Base-by-base conservation (phyloP, 2,888 invertebrate species). In the Sinohyriopsis cumingii region DNA sequence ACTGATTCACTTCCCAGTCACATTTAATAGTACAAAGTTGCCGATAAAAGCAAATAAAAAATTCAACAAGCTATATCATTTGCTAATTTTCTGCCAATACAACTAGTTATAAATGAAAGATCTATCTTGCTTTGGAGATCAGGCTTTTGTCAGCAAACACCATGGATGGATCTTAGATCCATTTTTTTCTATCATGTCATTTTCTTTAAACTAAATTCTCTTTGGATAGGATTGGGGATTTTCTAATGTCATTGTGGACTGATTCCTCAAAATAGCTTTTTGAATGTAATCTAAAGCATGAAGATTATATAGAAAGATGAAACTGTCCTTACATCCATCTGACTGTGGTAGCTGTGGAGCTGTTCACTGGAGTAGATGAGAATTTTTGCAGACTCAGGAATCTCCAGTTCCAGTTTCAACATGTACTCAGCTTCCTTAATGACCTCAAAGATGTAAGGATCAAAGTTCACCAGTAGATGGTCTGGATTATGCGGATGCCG, bases 401-500 rank as follows among this genome's bases (percentile, higher is more conserved):
- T 94, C 81, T 92, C 93, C 63, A 95, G 90, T 56, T 93, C 93
- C 72, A 95, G 91, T 88, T 95, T 95, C 90, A 93, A 93, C 93
- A 96, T 94, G 83, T 94, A 94, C 86, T 95, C 95, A 0, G 95
- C 93, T 91, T 96, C 96, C 75, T 94, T 92, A 60, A 95, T 94
- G 65, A 95, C 92, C 67, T 96, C 94, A 56, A 96, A 96, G 77
- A 94, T 93, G 79, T 94, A 93, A 0, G 93, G 91, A 88, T 95
- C 94, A 82, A 95, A 94, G 82, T 94, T 93, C 20, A 90, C 84
- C 15, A 89, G 80, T 75, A 94, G 94, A 83, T 93, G 94, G 83
- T 93, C 91, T 81, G 93, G 93, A 0, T 94, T 94, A 55, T 90
- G 90, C 5, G 93, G 93, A 86, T 94, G 93, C 59, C 93, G 93